These are phyloP conservation scores for Holothuria leucospilota DNA, from an alignment of 53 echinoderm and acorn worm genomes.

Conservation along the genomic window DNA sequence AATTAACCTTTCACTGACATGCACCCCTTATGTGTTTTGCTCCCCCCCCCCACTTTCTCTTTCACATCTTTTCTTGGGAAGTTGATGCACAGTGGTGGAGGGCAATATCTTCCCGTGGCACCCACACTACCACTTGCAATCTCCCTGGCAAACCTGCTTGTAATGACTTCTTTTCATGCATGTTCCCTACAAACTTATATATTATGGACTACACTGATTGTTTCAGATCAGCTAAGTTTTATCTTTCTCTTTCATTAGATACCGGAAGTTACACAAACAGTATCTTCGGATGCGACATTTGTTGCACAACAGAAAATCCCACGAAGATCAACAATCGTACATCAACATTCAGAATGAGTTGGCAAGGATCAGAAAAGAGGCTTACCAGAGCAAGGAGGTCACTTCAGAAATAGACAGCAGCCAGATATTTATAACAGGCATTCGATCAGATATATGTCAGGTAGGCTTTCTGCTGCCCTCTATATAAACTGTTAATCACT, in stretches of 20 bases:
- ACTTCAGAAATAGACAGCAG: slow-evolving; percentile 83
- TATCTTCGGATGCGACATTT: slow-evolving; percentile 86
- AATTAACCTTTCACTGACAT: too few relatives aligned
- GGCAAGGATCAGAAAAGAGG: slow-evolving; percentile 68
- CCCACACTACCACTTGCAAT: too few relatives aligned
- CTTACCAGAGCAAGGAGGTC: slow-evolving; percentile 75
- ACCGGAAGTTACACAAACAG: slow-evolving; percentile 89
- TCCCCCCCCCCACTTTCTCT: too few relatives aligned
- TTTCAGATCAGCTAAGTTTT: neutral
- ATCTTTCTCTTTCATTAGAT: slow-evolving; percentile 45
- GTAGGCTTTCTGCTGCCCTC: slow-evolving; percentile 39
- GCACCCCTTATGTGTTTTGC: too few relatives aligned
- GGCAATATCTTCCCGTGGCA: too few relatives aligned
- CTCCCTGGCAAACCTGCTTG: too few relatives aligned
- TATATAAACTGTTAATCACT: too few relatives aligned
- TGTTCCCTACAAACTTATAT: too few relatives aligned
- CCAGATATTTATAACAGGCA: slow-evolving; percentile 73
- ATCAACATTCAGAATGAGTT: slow-evolving; percentile 77
- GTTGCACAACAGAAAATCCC: slow-evolving; percentile 69
- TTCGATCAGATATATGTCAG: slow-evolving; percentile 92
- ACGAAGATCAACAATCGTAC: slow-evolving; percentile 76
- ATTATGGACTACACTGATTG: neutral
- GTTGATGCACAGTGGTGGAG: too few relatives aligned
- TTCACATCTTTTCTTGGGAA: too few relatives aligned
- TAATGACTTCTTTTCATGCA: too few relatives aligned